Evolutionary conservation across 2,797 vertebrate species (phyloP).

Genomic region (Acanthurus tractus): DNA sequence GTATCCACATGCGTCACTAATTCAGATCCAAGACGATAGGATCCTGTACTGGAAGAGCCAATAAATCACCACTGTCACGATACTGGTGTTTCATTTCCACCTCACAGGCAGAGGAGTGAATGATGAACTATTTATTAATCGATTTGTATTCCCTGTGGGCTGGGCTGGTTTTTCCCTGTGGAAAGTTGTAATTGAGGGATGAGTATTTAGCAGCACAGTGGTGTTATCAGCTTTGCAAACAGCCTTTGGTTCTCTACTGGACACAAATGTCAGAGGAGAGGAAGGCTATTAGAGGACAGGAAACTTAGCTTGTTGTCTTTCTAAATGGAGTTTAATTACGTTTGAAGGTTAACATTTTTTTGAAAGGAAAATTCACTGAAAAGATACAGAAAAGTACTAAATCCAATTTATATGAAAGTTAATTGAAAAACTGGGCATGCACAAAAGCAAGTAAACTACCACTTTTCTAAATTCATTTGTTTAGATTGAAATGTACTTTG

Average conservation of each 20-base stretch:
- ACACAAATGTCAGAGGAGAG: neutral
- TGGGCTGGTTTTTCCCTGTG: conserved; percentile 37
- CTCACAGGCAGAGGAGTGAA: conserved; percentile 43
- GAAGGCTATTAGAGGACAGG: neutral
- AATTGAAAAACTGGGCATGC: neutral
- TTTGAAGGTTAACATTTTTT: neutral
- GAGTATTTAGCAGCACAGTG: conserved; percentile 38
- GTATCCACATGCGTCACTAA: conserved; percentile 30
- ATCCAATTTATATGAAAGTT: neutral
- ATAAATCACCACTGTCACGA: conserved; percentile 72
- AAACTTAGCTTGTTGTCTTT: neutral
- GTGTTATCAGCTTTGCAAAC: conserved; percentile 8
- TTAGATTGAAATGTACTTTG: neutral
- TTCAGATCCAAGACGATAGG: conserved; percentile 50
- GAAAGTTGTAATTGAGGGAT: conserved; percentile 70
- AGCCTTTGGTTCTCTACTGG: conserved; percentile 12
- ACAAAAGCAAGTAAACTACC: neutral
- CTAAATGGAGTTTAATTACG: neutral
- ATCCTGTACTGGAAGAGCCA: conserved; percentile 44
- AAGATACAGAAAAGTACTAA: neutral
- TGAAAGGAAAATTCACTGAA: neutral
- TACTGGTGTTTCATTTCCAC: conserved; percentile 73
- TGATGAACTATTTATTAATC: conserved; percentile 76
- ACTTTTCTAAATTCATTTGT: neutral
- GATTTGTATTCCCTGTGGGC: conserved; percentile 61